Base-by-base conservation (phyloP, 2,888 invertebrate genomes). In the Torymus auratus region DNA sequence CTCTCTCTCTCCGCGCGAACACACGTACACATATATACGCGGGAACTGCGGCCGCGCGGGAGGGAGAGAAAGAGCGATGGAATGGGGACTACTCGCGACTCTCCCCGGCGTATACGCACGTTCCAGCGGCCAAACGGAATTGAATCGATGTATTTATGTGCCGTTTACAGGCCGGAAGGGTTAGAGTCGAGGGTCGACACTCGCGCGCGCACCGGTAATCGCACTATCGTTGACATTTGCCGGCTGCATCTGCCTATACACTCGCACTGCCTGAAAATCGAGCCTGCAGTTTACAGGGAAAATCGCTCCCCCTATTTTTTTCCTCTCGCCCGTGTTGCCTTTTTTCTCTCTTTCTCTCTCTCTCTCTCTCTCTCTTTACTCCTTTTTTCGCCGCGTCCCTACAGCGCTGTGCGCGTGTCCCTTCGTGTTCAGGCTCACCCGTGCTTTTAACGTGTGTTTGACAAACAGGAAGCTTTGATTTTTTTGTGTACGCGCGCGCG, bases 71-170 rank as follows among this genome's bases (percentile, higher is more conserved):
- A 76, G 69, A 64, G 56, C 78, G 78, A 82, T 81, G 78, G 80
- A 58, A 80, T 58, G 82, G 80, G 80, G 41, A 41, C 41, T 41
- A 41, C 41, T 41, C 41, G 41, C 41, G 41, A 41, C 41, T 41
- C 14, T 41, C 56, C 50, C 80, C 81, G 83, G 78, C 83, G 68
- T 69, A 71, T 41, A 69, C 74, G 69, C 81, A 74, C 75, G 83
- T 82, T 85, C 86, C 86, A 85, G 86, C 86, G 87, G 86, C 85
- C 88, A 89, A 90, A 90, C 90, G 89, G 89, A 90, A 91, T 91
- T 91, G 90, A 91, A 91, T 91, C 91, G 90, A 91, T 90, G 88
- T 91, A 91, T 91, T 91, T 91, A 91, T 89, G 91, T 87, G 87
- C 88, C 89, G 89, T 90, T 91, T 90, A 89, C 87, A 84, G 85